Conservation (phyloP, 1,140 invertebrate species). For the Aphidius gifuensis region DNA sequence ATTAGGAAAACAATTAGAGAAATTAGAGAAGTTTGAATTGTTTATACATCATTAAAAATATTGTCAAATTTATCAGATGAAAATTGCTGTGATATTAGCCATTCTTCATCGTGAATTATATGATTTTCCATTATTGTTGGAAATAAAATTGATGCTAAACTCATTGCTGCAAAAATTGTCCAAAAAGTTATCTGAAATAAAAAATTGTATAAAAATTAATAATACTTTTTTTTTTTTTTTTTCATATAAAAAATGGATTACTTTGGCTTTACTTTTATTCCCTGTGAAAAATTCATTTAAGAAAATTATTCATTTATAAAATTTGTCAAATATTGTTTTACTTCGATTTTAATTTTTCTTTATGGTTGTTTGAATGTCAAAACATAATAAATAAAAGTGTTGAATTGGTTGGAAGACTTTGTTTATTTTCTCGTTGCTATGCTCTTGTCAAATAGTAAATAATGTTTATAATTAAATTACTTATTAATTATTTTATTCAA, state of each 20-base stretch:
- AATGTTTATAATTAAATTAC: no score
- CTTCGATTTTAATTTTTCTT: no score
- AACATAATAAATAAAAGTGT: no score
- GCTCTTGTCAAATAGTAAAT: no score
- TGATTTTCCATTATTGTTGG: slow-evolving; percentile 3
- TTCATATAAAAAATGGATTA: background rate
- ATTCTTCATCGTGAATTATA: slow-evolving; percentile 5
- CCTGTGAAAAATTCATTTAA: no score
- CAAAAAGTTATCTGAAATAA: slow-evolving; percentile 1
- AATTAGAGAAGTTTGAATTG: slow-evolving; percentile 3
- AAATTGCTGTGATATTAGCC: slow-evolving; percentile 2
- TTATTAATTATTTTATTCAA: no score
- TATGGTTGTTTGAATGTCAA: no score
- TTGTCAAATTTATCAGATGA: background rate
- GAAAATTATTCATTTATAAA: no score
- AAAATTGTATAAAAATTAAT: background rate
- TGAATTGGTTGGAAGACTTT: no score
- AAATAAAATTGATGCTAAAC: background rate
- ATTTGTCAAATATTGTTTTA: no score
- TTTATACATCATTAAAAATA: slow-evolving; percentile 5
- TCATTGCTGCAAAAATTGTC: slow-evolving; percentile 5
- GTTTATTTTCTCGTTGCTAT: no score
- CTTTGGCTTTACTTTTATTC: no score
- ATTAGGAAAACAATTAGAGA: background rate
- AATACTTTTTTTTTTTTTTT: background rate